Conservation (phyloP, 2,888 invertebrate genomes). For the Pseudococcus longispinus region DNA sequence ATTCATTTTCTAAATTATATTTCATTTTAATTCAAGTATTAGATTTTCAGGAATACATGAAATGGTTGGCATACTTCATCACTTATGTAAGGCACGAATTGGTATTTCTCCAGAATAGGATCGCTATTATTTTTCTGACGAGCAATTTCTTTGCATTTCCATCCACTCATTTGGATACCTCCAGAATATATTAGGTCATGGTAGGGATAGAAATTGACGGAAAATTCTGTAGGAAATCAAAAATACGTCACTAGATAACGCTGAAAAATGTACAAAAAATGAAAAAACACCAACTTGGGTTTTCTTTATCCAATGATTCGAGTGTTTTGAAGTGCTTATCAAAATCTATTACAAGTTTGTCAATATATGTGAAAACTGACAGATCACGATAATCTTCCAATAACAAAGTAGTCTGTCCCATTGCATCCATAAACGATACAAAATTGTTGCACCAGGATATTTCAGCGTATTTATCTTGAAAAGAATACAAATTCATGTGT, state of each 20-base stretch:
- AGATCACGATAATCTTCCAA: neutral
- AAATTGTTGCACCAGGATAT: slow-evolving; percentile 24
- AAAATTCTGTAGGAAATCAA: neutral
- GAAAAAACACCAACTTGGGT: neutral
- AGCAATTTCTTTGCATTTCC: neutral
- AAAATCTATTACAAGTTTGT: neutral
- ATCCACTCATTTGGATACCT: neutral
- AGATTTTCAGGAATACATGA: too few relatives aligned
- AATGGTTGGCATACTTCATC: neutral
- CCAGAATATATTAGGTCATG: neutral
- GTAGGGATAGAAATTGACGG: neutral
- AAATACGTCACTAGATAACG: neutral
- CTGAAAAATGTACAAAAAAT: neutral
- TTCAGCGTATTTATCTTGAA: neutral
- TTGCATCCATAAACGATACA: neutral
- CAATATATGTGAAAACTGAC: neutral
- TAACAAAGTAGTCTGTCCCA: neutral
- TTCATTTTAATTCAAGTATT: too few relatives aligned
- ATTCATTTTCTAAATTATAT: neutral
- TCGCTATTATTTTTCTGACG: neutral
- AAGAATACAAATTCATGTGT: too few relatives aligned
- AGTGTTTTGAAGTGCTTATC: slow-evolving; percentile 11
- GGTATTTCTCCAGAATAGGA: neutral
- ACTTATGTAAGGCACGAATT: neutral
- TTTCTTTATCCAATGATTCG: neutral